Base-by-base conservation (phyloP, 2,797 vertebrate genomes). In the Acestrorhynchus altus region DNA sequence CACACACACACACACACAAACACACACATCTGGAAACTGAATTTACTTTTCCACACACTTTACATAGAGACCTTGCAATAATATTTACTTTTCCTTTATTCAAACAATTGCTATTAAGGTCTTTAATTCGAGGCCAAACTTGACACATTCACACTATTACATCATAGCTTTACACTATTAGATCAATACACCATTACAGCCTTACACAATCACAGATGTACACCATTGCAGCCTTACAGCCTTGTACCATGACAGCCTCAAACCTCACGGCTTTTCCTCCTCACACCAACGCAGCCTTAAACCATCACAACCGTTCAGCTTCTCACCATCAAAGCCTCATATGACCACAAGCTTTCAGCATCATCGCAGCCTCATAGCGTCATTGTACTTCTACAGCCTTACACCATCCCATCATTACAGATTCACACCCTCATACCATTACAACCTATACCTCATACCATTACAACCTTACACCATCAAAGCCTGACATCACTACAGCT, bases 21-120 rank as follows among this genome's bases (percentile, higher is more conserved):
- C 63, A n/a, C 10, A 46, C 74, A 79, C 75, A 84, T 75, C 71
- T 68, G 64, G 54, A 46, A 71, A 64, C 74, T 54, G 70, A 81
- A 84, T 91, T 85, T 85, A 40, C 74, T 72, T 83, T 72, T 28
- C 77, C 67, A 71, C 44, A 78, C 35, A 68, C 65, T 69, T 79
- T 66, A 69, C 80, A 69, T 76, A 83, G 60, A 46, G 20, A 61
- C 49, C 42, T 63, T 63, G 11, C 39, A 68, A 77, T 70, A 86
- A 86, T 76, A 86, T 88, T 35, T 35, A 35, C 6, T 6, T 35
- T 35, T 35, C 31, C 74, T 77, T 82, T 80, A 74, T 77, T 85
- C 72, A 56, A 83, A 56, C 39, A 65, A 28, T 42, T 49, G 12
- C 13, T 35, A 26, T 64, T 73, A 59, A 65, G 51, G 20, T 60